Evolutionary conservation across 1,140 invertebrate genomes (phyloP).

Genomic region (Bombus pascuorum): DNA sequence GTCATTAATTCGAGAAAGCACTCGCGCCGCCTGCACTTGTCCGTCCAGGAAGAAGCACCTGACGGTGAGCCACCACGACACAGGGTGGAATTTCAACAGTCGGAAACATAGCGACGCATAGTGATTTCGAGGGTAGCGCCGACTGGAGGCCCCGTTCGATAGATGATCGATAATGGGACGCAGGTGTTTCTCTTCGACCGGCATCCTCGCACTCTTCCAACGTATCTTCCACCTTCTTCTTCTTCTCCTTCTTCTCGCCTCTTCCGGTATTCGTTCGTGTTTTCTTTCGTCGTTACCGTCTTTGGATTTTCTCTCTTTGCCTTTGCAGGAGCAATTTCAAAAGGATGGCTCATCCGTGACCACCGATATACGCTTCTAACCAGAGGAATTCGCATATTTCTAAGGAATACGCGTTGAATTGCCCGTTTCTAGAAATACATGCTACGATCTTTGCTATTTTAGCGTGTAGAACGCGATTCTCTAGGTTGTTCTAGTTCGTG

Average conservation of each 20-base stretch:
- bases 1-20: constrained; percentile 80
- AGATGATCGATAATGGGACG: constrained; percentile 77
- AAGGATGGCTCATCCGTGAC: no score
- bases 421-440: no score
- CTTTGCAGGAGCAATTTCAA: no score
- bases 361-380: no score
- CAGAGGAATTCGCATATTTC: no score
- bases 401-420: no score
- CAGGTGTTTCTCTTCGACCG: constrained; percentile 71
- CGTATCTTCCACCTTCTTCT: not conserved
- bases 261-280: not conserved
- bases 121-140: constrained; percentile 63
- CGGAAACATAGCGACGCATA: constrained; percentile 67
- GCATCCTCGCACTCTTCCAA: constrained; percentile 52
- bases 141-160: constrained; percentile 69
- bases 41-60: constrained; percentile 81
- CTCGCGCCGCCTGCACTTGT: constrained; percentile 79
- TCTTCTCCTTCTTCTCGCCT: constrained; percentile 8
- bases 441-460: no score
- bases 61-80: constrained; percentile 66
- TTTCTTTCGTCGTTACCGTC: not conserved
- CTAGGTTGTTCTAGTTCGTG: no score
- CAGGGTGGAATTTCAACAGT: constrained; percentile 76
- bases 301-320: not conserved
- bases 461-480: no score